phyloP scores from a whole-genome alignment of 53 echinoderm and acorn worm genomes.

The Pentamera pediparva region DNA sequence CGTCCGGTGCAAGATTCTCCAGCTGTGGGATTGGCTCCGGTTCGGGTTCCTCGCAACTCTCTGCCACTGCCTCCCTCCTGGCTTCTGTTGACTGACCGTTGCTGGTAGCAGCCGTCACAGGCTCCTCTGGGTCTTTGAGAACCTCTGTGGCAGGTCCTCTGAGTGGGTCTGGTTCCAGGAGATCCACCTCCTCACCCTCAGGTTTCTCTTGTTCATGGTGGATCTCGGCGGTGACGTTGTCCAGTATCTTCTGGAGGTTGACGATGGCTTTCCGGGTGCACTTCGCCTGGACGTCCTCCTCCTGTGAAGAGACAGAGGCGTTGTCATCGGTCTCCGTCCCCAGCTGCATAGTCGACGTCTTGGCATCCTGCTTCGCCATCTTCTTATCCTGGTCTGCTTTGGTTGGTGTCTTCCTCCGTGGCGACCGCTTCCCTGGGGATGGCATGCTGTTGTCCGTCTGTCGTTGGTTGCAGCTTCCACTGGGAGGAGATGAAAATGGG shows the following conservation, averaged over 20 bases:
- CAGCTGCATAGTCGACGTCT: constrained; percentile 2
- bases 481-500: no score
- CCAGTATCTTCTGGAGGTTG: constrained; percentile 90
- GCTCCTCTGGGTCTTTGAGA: constrained; percentile 48
- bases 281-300: constrained; percentile 89
- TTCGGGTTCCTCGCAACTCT: constrained; percentile 33
- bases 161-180: constrained; percentile 21
- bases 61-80: not conserved
- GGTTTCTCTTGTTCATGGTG: constrained; percentile 61
- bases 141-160: constrained; percentile 33
- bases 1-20: no score
- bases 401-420: constrained; percentile 39
- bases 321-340: constrained; percentile 63
- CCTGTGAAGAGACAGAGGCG: constrained; percentile 77
- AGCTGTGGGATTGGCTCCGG: constrained; percentile 35
- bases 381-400: constrained; percentile 20
- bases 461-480: no score
- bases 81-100: constrained; percentile 11
- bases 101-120: no score
- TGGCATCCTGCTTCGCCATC: not conserved
- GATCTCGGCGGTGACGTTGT: constrained; percentile 98
- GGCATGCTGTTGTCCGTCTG: no score
- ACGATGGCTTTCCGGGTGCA: constrained; percentile 94
- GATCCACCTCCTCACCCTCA: constrained; percentile 3
- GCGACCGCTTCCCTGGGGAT: constrained; percentile 33